Evolutionary conservation across 2,113 vertebrate genomes (phyloP).

Genomic region (Salvelinus sp.): DNA sequence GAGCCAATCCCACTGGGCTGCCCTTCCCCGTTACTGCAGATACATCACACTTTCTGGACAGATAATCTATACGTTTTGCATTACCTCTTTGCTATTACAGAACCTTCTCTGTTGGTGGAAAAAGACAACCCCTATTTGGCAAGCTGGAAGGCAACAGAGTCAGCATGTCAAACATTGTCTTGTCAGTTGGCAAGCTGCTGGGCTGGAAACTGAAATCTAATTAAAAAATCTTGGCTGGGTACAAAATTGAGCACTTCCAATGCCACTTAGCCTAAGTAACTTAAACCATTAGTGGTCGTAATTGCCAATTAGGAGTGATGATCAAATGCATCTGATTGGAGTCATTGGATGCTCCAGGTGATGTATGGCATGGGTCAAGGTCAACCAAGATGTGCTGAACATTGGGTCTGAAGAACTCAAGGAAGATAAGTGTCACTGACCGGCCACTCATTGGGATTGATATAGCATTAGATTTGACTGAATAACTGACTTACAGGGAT

Average conservation of each 20-base stretch:
- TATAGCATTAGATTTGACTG: not conserved
- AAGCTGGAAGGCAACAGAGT: slow-evolving; percentile 12
- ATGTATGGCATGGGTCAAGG: not conserved
- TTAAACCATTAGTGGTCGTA: slow-evolving; percentile 1
- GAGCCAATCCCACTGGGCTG: not conserved
- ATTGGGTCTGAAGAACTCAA: slow-evolving; percentile 3
- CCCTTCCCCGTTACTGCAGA: not conserved
- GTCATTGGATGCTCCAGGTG: not conserved
- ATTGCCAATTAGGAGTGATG: slow-evolving; percentile 13
- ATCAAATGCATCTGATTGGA: slow-evolving; percentile 2
- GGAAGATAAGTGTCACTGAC: not conserved
- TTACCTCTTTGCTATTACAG: not conserved
- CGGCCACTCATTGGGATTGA: not conserved
- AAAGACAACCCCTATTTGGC: not conserved
- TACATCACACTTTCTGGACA: slow-evolving; percentile 2
- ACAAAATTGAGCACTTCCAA: slow-evolving; percentile 25
- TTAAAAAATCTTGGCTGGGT: not conserved
- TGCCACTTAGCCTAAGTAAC: slow-evolving; percentile 13
- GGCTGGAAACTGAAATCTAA: slow-evolving; percentile 4
- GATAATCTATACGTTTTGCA: slow-evolving; percentile 11
- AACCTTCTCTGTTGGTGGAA: not conserved
- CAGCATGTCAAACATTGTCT: not conserved
- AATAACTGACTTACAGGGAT: slow-evolving; percentile 85
- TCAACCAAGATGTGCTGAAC: not conserved
- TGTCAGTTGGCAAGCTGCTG: slow-evolving; percentile 15